Evolutionary conservation across 1,140 invertebrate genomes (phyloP).

Genomic region (Pemphigus obesinymphae): DNA sequence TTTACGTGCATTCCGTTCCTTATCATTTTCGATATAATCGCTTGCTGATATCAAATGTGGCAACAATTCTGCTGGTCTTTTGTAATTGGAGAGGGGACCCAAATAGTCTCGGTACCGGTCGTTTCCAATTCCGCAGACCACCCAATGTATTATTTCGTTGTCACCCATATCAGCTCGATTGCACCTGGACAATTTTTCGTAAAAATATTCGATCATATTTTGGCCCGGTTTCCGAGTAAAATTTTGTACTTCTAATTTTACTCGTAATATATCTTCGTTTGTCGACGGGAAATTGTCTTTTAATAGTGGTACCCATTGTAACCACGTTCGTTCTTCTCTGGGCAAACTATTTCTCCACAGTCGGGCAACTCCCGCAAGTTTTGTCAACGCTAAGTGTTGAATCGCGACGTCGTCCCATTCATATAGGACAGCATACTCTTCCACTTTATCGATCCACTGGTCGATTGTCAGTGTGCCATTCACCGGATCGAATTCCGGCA

Average conservation of each 20-base stretch:
- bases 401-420: too few relatives aligned
- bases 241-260: neutral
- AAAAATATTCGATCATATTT: neutral
- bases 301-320: too few relatives aligned
- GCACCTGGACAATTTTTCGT: neutral
- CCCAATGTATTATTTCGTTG: neutral
- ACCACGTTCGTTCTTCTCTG: too few relatives aligned
- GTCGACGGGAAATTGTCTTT: too few relatives aligned
- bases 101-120: neutral
- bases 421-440: too few relatives aligned
- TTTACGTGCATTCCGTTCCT: neutral
- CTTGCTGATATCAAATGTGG: neutral
- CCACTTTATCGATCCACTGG: too few relatives aligned
- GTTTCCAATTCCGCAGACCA: neutral
- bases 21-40: neutral
- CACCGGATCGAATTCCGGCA: too few relatives aligned
- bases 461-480: too few relatives aligned
- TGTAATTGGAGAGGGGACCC: neutral
- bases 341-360: too few relatives aligned
- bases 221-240: neutral
- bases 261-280: neutral
- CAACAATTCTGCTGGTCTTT: neutral
- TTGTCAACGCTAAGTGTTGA: too few relatives aligned
- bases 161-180: neutral
- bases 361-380: too few relatives aligned